A percentile compares a stretch with the other conserved stretches of the same genome.
phyloP scores from a whole-genome alignment of 2,888 invertebrate species.

The Drosophila kokeensis region DNA sequence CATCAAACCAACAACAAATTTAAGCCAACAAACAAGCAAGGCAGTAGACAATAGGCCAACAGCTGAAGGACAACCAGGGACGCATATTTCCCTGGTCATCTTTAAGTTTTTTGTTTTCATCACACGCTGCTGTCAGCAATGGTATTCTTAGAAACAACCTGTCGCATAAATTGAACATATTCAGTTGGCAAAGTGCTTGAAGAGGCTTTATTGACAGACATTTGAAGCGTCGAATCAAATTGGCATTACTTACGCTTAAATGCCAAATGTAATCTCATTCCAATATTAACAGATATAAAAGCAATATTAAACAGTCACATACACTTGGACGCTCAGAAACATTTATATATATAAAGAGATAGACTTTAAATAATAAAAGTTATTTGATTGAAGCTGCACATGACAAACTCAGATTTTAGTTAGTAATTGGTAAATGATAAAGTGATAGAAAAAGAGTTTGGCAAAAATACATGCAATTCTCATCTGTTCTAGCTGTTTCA shows the following conservation, averaged over 20 bases:
- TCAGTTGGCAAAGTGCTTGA: neutral
- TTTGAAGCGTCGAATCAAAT: neutral
- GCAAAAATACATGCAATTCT: neutral
- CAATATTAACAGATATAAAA: constrained; percentile 14
- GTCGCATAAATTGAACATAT: neutral
- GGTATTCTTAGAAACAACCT: neutral
- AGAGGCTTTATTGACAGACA: neutral
- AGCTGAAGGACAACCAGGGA: neutral
- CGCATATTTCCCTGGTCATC: neutral
- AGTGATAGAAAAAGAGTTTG: neutral
- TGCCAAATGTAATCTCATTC: constrained; percentile 50
- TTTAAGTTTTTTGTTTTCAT: neutral
- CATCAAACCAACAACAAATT: neutral
- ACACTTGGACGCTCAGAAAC: neutral
- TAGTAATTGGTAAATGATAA: neutral
- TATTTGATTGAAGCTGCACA: neutral
- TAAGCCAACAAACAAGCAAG: neutral
- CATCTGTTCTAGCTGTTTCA: neutral
- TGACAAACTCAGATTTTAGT: neutral
- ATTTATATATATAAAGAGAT: neutral
- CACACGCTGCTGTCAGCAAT: too few species aligned
- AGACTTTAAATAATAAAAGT: too few species aligned
- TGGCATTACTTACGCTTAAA: constrained; percentile 30
- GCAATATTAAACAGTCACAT: neutral
- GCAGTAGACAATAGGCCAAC: neutral